These are phyloP conservation scores for Hypothenemus hampei DNA, from an alignment of 1,140 invertebrate species.

Conservation along the genomic window DNA sequence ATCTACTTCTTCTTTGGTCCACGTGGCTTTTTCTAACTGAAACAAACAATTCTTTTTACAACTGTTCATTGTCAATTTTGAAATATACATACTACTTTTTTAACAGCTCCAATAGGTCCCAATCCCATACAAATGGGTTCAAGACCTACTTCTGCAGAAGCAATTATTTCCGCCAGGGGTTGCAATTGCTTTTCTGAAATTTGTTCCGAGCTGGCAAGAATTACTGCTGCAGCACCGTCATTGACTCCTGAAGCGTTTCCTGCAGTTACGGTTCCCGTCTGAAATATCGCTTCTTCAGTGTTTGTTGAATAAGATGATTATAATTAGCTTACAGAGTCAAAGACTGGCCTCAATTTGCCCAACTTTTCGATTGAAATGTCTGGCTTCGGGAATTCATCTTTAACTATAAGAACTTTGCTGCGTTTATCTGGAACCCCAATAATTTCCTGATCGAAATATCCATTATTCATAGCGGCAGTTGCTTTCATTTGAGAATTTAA, in stretches of 20 bases:
- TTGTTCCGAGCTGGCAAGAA: slow-evolving; percentile 60
- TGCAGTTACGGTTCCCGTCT: slow-evolving; percentile 67
- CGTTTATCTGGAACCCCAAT: slow-evolving; percentile 57
- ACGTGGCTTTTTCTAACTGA: slow-evolving; percentile 71
- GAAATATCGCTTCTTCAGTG: too few species aligned
- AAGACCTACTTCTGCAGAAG: slow-evolving; percentile 61
- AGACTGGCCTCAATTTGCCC: slow-evolving; percentile 58
- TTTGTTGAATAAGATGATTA: too few species aligned
- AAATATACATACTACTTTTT: slow-evolving; percentile 52
- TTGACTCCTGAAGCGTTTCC: slow-evolving; percentile 80
- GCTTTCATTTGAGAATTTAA: slow-evolving; percentile 66
- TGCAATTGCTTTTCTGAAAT: slow-evolving; percentile 47
- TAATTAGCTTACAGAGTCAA: slow-evolving; percentile 44
- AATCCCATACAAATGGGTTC: slow-evolving; percentile 73
- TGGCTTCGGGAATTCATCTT: slow-evolving; percentile 66
- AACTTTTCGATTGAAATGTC: slow-evolving; percentile 57
- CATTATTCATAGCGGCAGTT: slow-evolving; percentile 57
- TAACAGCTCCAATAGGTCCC: slow-evolving; percentile 66
- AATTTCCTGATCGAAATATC: slow-evolving; percentile 70
- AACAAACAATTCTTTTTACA: slow-evolving; percentile 14
- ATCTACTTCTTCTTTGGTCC: slow-evolving; percentile 79
- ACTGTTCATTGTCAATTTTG: neutral
- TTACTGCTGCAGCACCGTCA: slow-evolving; percentile 79
- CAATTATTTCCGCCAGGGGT: slow-evolving; percentile 62
- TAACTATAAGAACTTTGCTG: slow-evolving; percentile 50